phyloP scores from a whole-genome alignment of 1,140 invertebrate species.

The Heliothis subflexa region DNA sequence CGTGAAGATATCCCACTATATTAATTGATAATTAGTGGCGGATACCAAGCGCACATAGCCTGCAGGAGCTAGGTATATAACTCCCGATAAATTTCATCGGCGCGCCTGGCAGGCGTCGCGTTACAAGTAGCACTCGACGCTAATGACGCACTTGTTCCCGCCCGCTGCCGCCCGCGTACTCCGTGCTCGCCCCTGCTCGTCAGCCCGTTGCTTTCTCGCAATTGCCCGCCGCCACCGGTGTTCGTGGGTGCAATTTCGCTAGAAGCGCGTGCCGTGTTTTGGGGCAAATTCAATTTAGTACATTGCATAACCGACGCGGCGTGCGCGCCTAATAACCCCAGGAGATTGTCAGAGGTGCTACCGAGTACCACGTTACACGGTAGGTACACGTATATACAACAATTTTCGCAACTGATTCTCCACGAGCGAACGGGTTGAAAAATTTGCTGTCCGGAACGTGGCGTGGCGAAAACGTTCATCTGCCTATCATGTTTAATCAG shows the following conservation, averaged over 20 bases:
- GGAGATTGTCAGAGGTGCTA: slow-evolving; percentile 27
- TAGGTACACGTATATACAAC: neutral
- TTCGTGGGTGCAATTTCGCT: slow-evolving; percentile 31
- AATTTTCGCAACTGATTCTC: slow-evolving; percentile 1
- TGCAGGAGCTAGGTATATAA: slow-evolving; percentile 43
- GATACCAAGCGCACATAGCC: slow-evolving; percentile 42
- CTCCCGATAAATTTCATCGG: slow-evolving; percentile 49
- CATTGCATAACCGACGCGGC: slow-evolving; percentile 25
- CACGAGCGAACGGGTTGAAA: neutral
- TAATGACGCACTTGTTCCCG: slow-evolving; percentile 63
- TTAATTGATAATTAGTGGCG: slow-evolving; percentile 44
- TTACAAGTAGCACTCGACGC: slow-evolving; percentile 58
- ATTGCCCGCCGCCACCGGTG: slow-evolving; percentile 35
- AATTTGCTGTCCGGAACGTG: neutral
- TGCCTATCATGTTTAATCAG: too few relatives aligned
- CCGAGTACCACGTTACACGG: neutral
- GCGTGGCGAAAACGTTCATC: too few relatives aligned
- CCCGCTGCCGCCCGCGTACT: slow-evolving; percentile 41
- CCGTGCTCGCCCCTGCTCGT: slow-evolving; percentile 36
- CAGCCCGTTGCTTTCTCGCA: slow-evolving; percentile 41
- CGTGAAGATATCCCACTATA: slow-evolving; percentile 36
- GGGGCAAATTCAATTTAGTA: slow-evolving; percentile 38
- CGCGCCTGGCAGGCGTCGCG: slow-evolving; percentile 54
- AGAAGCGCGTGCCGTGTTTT: slow-evolving; percentile 34
- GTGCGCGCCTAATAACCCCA: slow-evolving; percentile 31